These are phyloP conservation scores for Mnemiopsis leidyi DNA, from an alignment of 37 sponge, comb jelly and placozoan genomes.

Conservation along the genomic window DNA sequence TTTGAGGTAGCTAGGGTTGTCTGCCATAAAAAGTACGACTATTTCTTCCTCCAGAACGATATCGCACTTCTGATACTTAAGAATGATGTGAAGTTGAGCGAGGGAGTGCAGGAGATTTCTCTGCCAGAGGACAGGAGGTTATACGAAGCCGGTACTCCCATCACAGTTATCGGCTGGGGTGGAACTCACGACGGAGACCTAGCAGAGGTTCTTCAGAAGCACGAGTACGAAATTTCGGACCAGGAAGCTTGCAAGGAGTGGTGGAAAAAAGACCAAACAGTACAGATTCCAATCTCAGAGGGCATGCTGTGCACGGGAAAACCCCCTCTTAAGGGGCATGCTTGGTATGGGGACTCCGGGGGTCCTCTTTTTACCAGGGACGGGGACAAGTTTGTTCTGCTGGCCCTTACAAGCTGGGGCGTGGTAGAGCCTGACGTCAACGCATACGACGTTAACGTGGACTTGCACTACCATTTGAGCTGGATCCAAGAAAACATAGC, in stretches of 20 bases:
- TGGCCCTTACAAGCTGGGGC: not conserved
- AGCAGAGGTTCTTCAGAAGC: not conserved
- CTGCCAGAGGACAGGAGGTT: not conserved
- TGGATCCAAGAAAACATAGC: constrained; percentile 6
- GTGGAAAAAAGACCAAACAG: no score
- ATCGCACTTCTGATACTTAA: not conserved
- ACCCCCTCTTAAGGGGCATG: not conserved
- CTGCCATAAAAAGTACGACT: not conserved
- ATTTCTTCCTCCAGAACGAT: not conserved
- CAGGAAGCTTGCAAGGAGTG: not conserved
- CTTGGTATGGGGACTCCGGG: not conserved
- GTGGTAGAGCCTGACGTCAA: not conserved
- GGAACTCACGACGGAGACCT: not conserved
- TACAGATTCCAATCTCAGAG: not conserved
- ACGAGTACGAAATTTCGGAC: not conserved
- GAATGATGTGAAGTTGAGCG: not conserved
- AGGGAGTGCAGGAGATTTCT: not conserved
- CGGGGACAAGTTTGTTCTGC: not conserved
- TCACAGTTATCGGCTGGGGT: not conserved
- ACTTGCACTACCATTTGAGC: not conserved
- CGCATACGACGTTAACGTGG: not conserved
- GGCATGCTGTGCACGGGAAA: not conserved
- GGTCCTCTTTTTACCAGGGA: not conserved
- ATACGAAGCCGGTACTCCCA: no score
- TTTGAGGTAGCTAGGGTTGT: not conserved